A percentile compares a stretch with the other conserved stretches of the same genome.
Evolutionary conservation across 2,888 invertebrate genomes (phyloP).

Genomic region (Dusona sp.): DNA sequence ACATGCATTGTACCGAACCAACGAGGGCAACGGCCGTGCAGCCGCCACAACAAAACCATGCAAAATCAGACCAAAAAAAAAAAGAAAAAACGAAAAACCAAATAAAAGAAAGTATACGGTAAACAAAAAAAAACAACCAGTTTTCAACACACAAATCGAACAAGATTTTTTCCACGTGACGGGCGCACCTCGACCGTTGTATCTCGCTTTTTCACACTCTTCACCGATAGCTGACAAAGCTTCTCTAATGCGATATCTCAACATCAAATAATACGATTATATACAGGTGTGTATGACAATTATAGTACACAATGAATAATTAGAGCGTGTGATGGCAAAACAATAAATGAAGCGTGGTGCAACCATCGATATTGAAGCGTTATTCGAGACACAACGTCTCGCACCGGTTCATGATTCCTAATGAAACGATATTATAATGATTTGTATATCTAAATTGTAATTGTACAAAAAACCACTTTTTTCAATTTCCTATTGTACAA

Average conservation of each 20-base stretch:
- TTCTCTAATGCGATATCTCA: slow-evolving; percentile 27
- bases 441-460: neutral
- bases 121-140: slow-evolving; percentile 41
- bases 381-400: slow-evolving; percentile 51
- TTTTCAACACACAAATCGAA: slow-evolving; percentile 45
- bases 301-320: slow-evolving; percentile 32
- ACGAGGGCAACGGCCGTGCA: slow-evolving; percentile 81
- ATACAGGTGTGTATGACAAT: slow-evolving; percentile 26
- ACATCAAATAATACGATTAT: slow-evolving; percentile 49
- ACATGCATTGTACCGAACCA: slow-evolving; percentile 83
- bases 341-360: slow-evolving; percentile 53
- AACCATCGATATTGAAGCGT: slow-evolving; percentile 45
- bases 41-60: slow-evolving; percentile 83
- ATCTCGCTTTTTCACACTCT: slow-evolving; percentile 39
- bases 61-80: slow-evolving; percentile 82
- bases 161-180: slow-evolving; percentile 19
- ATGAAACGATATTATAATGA: neutral
- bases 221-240: slow-evolving; percentile 44
- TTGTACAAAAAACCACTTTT: neutral
- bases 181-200: slow-evolving; percentile 22
- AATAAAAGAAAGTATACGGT: slow-evolving; percentile 51
- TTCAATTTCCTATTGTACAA: neutral
- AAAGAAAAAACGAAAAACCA: slow-evolving; percentile 75
- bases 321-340: slow-evolving; percentile 28
- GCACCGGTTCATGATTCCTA: slow-evolving; percentile 28